Evolutionary conservation across 1,140 invertebrate genomes (phyloP), one percentile per base, ranked within the genome.

Genomic region (Portunus trituberculatus): DNA sequence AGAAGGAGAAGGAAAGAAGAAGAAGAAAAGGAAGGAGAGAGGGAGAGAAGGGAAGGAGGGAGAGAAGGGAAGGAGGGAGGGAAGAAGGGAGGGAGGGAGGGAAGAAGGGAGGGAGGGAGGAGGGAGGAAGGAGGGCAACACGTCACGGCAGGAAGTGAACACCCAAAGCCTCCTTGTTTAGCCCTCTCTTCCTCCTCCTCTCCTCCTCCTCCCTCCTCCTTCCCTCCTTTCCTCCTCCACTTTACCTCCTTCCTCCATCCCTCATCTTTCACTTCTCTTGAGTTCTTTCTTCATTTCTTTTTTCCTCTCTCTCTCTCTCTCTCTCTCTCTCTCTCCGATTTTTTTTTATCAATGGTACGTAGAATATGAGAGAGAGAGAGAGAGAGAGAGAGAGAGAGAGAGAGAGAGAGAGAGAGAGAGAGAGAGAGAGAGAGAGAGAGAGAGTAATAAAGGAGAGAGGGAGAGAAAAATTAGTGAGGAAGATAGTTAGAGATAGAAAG

Each of bases 391-490:
- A n/a, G 67, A n/a, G 67, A 20, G 20, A 20, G 83, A 86, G 83
- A 86, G 83, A 86, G 83, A 86, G 83, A 86, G 83, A 86, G 83
- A 86, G 83, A 86, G 83, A 39, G 83, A 39, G 83, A 39, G 83
- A 39, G 83, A 86, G 32, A 39, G 28, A 86, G 32, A 31, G 83
- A 28, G n/a, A 28, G n/a, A 25, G 83, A 29, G 32, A 86, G 83
- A 25, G 12, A 12, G n/a, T 10, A 39, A 25, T 12, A 28, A 39
- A 25, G n/a, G 83, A 86, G 83, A 29, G 83, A 86, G 32, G 32
- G 83, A 28, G 83, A 59, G 52, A 59, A 20, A 20, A 59, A 20
- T 14, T 12, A 20, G 52, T 0, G 52, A 20, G 52, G 52, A 10
- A 20, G 52, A 20, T 20, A 59, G 10, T 12, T 2, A 14, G 52